Conservation (phyloP, 2,888 invertebrate species). For the Drosophila paucipuncta region DNA sequence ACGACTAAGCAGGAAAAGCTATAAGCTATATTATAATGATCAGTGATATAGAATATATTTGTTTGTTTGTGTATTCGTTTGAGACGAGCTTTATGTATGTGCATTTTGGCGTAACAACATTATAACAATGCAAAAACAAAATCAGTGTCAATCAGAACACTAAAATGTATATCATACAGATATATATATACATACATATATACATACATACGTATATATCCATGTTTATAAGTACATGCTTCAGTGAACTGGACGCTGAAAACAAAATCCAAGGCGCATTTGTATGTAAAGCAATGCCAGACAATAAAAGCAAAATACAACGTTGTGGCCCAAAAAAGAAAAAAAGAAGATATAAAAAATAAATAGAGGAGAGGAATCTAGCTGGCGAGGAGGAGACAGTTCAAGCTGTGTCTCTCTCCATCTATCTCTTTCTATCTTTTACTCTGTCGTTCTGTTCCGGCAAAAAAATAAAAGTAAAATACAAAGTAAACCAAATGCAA, state of each 20-base stretch:
- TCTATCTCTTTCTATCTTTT: neutral
- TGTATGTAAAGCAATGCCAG: conserved; percentile 43
- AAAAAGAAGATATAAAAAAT: neutral
- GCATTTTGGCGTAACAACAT: conserved; percentile 30
- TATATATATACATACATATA: neutral
- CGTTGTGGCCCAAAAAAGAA: conserved; percentile 4
- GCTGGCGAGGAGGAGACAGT: conserved; percentile 20
- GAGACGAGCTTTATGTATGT: conserved; percentile 24
- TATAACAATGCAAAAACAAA: conserved; percentile 40
- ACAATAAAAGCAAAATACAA: conserved; percentile 46
- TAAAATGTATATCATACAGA: conserved; percentile 3
- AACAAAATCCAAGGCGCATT: conserved; percentile 42
- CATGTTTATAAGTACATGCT: conserved; percentile 50
- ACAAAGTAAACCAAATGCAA: conserved; percentile 55
- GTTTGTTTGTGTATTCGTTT: conserved; percentile 5
- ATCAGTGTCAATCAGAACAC: conserved; percentile 59
- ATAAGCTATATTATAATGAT: conserved; percentile 45
- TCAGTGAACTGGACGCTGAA: conserved; percentile 55
- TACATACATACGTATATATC: conserved; percentile 21
- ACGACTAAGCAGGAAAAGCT: conserved; percentile 49
- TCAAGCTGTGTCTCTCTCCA: conserved; percentile 26
- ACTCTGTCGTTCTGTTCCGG: conserved; percentile 20
- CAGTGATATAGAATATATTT: conserved; percentile 13
- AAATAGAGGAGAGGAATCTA: neutral
- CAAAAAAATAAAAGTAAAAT: conserved; percentile 62